phyloP scores from a whole-genome alignment of 2,888 invertebrate species.

The Orthosia incerta region DNA sequence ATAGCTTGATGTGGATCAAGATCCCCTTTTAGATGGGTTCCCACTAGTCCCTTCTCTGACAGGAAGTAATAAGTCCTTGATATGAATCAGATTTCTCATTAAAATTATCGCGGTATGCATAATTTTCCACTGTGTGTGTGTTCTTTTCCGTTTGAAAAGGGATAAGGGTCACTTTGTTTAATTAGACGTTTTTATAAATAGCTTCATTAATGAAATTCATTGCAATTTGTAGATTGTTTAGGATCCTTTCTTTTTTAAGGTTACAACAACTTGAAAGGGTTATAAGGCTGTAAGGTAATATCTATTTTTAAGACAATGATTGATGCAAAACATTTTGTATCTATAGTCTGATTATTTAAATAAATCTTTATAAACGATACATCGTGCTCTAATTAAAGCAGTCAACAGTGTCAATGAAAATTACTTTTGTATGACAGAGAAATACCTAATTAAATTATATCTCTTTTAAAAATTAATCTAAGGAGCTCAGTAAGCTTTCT shows the following conservation, averaged over 20 bases:
- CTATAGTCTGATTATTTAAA: neutral
- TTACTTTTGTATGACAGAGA: neutral
- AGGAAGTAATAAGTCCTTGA: constrained; percentile 66
- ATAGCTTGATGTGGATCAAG: constrained; percentile 26
- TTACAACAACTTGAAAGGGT: neutral
- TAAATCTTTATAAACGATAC: too few relatives aligned
- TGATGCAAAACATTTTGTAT: neutral
- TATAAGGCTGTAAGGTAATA: neutral
- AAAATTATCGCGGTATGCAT: constrained; percentile 60
- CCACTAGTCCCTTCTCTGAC: constrained; percentile 53
- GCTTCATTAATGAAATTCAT: neutral
- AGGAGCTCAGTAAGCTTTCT: neutral
- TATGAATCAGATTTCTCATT: constrained; percentile 65
- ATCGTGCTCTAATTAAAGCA: neutral
- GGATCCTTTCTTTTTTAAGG: neutral
- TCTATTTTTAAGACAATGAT: neutral
- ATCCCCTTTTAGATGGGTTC: constrained; percentile 52
- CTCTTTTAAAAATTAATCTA: neutral
- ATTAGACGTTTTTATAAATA: constrained; percentile 33
- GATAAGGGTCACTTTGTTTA: constrained; percentile 29
- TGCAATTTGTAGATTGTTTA: neutral
- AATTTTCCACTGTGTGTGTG: constrained; percentile 50
- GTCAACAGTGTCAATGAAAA: too few relatives aligned
- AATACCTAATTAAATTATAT: too few relatives aligned
- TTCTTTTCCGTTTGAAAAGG: constrained; percentile 43